Conservation (phyloP, 2,797 vertebrate genomes). For the Anomalospiza imberbis region DNA sequence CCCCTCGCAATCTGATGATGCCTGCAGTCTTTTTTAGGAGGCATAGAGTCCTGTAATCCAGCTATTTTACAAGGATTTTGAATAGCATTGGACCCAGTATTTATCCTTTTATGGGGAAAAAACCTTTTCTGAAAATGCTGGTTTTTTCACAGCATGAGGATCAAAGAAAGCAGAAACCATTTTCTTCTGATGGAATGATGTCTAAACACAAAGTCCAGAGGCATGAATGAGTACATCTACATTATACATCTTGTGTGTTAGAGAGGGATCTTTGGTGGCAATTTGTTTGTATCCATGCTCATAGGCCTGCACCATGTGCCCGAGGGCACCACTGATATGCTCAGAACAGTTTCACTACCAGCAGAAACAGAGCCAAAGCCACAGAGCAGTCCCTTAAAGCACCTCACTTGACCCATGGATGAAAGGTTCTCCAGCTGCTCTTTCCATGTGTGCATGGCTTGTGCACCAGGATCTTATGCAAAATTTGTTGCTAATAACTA, state of each 20-base stretch:
- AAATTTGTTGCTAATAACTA: not conserved
- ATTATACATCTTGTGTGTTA: too few relatives aligned
- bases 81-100: not conserved
- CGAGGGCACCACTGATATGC: not conserved
- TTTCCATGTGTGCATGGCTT: not conserved
- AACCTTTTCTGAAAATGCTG: not conserved
- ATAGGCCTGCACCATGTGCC: not conserved
- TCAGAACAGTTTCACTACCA: not conserved
- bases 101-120: not conserved
- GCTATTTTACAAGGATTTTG: not conserved
- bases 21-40: not conserved
- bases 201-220: not conserved
- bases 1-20: not conserved
- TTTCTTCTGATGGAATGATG: not conserved
- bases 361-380: fast-evolving
- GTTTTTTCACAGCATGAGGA: not conserved
- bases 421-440: not conserved
- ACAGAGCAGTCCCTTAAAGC: not conserved
- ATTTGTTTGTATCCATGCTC: not conserved
- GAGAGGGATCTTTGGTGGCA: not conserved
- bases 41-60: not conserved
- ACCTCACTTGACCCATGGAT: not conserved
- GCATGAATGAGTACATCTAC: not conserved
- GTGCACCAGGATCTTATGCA: not conserved
- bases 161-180: not conserved